Percentiles rank a stretch among this genome's conserved stretches.
Evolutionary conservation across 2,113 vertebrate species (phyloP).

Genomic region (Cygnus atratus): DNA sequence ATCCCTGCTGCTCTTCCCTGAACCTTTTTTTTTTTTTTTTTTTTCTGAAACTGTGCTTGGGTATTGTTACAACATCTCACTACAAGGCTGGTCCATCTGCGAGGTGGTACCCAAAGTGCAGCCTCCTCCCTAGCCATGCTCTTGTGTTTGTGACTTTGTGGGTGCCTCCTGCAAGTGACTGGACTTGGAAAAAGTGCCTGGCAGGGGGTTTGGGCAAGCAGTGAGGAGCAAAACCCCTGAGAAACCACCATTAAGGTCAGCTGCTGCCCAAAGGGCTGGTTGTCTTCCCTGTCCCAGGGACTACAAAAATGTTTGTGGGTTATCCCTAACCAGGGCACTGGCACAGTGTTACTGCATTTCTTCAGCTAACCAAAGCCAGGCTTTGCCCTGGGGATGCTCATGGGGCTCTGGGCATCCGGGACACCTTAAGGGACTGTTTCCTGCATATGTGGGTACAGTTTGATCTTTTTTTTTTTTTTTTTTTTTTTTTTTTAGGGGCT

Average conservation of each 20-base stretch:
- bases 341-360: neutral
- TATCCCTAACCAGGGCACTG: neutral
- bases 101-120: accelerated
- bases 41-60: neutral
- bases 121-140: neutral
- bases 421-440: accelerated
- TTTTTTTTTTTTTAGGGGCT: no score
- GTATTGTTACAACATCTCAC: accelerated
- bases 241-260: accelerated
- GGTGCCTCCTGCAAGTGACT: neutral
- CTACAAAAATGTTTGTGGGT: neutral
- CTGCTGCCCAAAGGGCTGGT: neutral
- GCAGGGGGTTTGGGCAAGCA: neutral
- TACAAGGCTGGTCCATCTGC: accelerated
- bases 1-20: neutral
- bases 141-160: neutral
- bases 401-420: neutral
- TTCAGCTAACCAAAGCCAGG: neutral
- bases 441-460: neutral
- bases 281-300: accelerated
- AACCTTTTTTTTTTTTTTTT: neutral
- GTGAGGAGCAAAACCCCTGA: neutral
- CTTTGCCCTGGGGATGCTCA: neutral
- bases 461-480: no score
- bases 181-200: neutral